Conservation (phyloP, 2,888 invertebrate species). For the Urechis unicinctus region DNA sequence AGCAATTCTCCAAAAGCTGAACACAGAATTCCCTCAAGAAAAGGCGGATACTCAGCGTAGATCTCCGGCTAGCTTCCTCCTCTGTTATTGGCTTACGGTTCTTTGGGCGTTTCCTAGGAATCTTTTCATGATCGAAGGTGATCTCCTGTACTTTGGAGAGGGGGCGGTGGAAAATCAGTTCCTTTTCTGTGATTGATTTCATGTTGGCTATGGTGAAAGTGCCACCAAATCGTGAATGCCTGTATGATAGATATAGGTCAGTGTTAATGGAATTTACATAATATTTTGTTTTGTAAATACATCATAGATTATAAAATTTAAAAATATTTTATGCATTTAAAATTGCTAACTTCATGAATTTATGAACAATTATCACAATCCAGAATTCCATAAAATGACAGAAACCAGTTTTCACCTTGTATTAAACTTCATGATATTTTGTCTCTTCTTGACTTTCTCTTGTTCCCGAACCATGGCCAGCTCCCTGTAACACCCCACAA, state of each 20-base stretch:
- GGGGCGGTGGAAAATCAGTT: slow-evolving; percentile 79
- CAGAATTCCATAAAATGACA: background rate
- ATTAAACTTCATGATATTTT: slow-evolving; percentile 32
- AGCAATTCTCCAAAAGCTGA: slow-evolving; percentile 84
- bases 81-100: slow-evolving; percentile 67
- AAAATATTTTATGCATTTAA: too few species aligned
- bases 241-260: slow-evolving; percentile 44
- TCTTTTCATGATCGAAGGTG: slow-evolving; percentile 70
- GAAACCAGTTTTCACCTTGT: slow-evolving; percentile 26
- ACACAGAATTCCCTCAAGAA: slow-evolving; percentile 87
- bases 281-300: background rate
- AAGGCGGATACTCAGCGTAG: slow-evolving; percentile 80
- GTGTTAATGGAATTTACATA: background rate
- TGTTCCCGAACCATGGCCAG: slow-evolving; percentile 59
- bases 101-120: slow-evolving; percentile 64
- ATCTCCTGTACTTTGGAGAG: slow-evolving; percentile 64
- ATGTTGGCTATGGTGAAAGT: slow-evolving; percentile 87
- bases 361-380: too few species aligned
- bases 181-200: slow-evolving; percentile 83
- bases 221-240: slow-evolving; percentile 90
- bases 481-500: slow-evolving; percentile 35
- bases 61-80: slow-evolving; percentile 64
- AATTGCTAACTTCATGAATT: background rate
- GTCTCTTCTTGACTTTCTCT: slow-evolving; percentile 62
- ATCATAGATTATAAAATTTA: too few species aligned